Conservation (phyloP, 2,797 vertebrate genomes). For the Dicrostonyx torquatus region DNA sequence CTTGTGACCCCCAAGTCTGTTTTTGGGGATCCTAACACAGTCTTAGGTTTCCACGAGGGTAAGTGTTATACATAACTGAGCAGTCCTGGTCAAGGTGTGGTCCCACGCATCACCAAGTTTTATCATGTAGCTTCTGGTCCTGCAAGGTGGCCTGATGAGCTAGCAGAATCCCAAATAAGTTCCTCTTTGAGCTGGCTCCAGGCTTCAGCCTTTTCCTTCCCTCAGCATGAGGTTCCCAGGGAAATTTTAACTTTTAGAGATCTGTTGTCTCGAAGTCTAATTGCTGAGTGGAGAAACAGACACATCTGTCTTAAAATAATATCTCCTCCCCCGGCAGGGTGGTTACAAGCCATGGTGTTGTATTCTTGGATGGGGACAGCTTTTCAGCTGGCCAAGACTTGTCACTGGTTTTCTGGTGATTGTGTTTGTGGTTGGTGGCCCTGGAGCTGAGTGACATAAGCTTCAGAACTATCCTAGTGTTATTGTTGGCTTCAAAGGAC, state of each 20-base stretch:
- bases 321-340: not conserved
- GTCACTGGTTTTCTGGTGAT: not conserved
- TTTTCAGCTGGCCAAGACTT: not conserved
- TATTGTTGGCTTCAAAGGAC: not conserved
- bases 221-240: not conserved
- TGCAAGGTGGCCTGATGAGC: not conserved
- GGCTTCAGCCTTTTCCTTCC: not conserved
- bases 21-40: not conserved
- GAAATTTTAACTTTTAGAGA: not conserved
- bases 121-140: not conserved
- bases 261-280: not conserved
- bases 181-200: not conserved
- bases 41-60: not conserved
- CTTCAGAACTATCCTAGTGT: not conserved
- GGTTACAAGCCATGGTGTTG: not conserved
- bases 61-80: not conserved
- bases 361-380: not conserved
- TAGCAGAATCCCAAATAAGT: not conserved
- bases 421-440: not conserved
- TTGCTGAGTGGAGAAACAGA: not conserved
- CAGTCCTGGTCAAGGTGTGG: not conserved
- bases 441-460: not conserved
- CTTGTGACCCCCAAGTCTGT: not conserved
- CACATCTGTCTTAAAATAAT: not conserved
- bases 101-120: not conserved